Evolutionary conservation across 2,113 vertebrate species (phyloP).

Genomic region (Ursus arctos): DNA sequence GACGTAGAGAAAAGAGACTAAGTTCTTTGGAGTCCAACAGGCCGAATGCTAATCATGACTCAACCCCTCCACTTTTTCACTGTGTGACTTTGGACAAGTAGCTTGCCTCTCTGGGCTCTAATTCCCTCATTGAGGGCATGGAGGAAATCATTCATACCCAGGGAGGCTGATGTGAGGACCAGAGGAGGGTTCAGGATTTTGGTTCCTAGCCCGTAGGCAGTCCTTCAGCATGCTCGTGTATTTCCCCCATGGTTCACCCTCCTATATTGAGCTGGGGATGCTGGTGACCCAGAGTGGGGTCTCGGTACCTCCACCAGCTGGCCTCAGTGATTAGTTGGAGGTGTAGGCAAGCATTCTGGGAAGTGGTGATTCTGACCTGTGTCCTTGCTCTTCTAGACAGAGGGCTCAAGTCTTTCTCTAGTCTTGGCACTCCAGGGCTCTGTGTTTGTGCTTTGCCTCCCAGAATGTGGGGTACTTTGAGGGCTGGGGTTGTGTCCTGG

Average conservation of each 20-base stretch:
- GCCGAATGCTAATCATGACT: not conserved
- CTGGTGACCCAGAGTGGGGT: not conserved
- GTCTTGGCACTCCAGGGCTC: not conserved
- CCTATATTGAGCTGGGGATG: not conserved
- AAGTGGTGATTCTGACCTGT: not conserved
- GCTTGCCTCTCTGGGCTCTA: not conserved
- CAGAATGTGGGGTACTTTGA: not conserved
- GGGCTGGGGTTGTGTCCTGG: not conserved
- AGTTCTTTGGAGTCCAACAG: not conserved
- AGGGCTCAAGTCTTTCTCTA: not conserved
- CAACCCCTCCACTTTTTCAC: not conserved
- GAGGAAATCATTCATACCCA: not conserved
- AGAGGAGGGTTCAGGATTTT: not conserved
- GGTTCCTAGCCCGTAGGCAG: not conserved
- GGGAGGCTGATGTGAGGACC: not conserved
- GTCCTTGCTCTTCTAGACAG: not conserved
- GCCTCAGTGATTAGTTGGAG: not conserved
- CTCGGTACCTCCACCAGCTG: accelerated
- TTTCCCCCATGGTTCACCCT: accelerated
- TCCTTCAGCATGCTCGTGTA: not conserved
- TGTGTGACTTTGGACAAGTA: not conserved
- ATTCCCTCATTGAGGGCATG: not conserved
- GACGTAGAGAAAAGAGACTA: no score
- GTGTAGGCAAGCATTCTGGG: not conserved
- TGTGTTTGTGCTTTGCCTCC: not conserved